Evolutionary conservation across 1,140 invertebrate genomes (phyloP).

Genomic region (Drosophila nebulosa): DNA sequence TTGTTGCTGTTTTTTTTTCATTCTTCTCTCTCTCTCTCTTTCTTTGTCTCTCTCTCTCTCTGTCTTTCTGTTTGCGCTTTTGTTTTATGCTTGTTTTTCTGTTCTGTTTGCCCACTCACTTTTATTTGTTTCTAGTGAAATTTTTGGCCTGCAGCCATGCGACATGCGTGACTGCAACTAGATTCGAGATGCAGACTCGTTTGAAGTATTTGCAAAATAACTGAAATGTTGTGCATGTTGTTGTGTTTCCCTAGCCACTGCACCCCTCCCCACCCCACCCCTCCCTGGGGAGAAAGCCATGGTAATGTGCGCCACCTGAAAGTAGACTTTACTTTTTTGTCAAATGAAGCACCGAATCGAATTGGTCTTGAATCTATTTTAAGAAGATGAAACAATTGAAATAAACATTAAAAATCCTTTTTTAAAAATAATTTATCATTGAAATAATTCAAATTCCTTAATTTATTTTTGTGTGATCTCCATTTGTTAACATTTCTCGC

Average conservation of each 20-base stretch:
- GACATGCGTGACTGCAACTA: conserved; percentile 11
- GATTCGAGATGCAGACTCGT: background rate
- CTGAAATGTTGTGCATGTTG: background rate
- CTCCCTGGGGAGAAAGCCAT: background rate
- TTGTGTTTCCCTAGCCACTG: background rate
- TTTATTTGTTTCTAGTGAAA: conserved; percentile 21
- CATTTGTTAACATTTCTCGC: too few relatives aligned
- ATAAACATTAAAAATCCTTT: too few relatives aligned
- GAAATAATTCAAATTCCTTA: too few relatives aligned
- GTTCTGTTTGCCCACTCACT: conserved; percentile 11
- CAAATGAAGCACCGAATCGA: too few relatives aligned
- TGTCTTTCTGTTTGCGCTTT: conserved; percentile 45
- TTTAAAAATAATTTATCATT: too few relatives aligned
- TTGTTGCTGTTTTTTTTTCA: conserved; percentile 20
- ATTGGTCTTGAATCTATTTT: too few relatives aligned
- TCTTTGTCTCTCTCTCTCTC: too few relatives aligned
- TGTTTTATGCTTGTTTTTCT: conserved; percentile 31
- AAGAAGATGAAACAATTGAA: too few relatives aligned
- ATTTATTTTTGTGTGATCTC: too few relatives aligned
- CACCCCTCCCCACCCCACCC: too few relatives aligned
- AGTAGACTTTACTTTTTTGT: background rate
- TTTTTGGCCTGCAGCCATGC: conserved; percentile 23
- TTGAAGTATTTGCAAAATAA: background rate
- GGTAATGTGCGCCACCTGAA: background rate
- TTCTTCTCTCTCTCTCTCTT: too few relatives aligned